These are phyloP conservation scores for Brachyrhaphis roseni DNA, from an alignment of 2,797 vertebrate species.

Conservation along the genomic window DNA sequence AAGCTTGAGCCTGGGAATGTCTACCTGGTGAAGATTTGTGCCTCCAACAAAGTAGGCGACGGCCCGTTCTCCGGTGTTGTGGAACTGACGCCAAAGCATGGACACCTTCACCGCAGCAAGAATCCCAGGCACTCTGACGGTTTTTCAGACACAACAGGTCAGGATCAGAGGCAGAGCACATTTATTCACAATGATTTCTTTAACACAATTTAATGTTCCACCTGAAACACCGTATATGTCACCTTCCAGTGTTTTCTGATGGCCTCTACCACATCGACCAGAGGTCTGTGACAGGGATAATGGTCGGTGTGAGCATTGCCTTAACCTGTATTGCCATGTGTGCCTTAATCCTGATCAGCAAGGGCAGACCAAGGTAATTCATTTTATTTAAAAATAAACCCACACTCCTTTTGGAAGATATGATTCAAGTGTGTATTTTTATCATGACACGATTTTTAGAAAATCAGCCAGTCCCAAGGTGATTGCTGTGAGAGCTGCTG, in stretches of 20 bases:
- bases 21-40: conserved; percentile 94
- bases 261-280: conserved; percentile 91
- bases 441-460: conserved; percentile 68
- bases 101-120: conserved; percentile 83
- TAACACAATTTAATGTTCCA: background rate
- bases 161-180: background rate
- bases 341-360: conserved; percentile 90
- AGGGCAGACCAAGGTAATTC: conserved; percentile 88
- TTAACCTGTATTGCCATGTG: conserved; percentile 93
- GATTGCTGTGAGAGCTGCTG: conserved; percentile 73
- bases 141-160: conserved; percentile 81
- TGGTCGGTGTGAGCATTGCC: conserved; percentile 94
- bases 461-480: conserved; percentile 88
- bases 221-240: conserved; percentile 12
- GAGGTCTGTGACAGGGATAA: conserved; percentile 92
- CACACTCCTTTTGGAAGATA: background rate
- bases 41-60: conserved; percentile 92
- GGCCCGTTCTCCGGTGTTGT: conserved; percentile 92
- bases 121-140: conserved; percentile 85
- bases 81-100: conserved; percentile 86
- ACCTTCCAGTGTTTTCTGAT: conserved; percentile 82
- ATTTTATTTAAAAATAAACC: background rate
- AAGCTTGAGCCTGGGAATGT: conserved; percentile 89
- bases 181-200: background rate
- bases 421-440: background rate